phyloP scores from a whole-genome alignment of 2,888 invertebrate genomes.

The Allophyes oxyacanthae region DNA sequence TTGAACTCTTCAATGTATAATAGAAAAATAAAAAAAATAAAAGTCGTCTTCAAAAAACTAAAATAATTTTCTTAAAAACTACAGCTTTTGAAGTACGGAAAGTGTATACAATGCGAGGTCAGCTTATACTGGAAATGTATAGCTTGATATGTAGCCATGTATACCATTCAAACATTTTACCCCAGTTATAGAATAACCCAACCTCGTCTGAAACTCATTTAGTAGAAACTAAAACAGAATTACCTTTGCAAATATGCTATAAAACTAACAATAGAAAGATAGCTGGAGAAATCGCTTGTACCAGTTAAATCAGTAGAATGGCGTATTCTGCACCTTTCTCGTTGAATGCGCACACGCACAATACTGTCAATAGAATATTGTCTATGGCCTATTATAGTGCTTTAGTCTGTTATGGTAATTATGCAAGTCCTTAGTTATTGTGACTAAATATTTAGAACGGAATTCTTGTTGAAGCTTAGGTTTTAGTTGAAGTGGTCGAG shows the following conservation, averaged over 20 bases:
- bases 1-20: no score
- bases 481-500: slow-evolving; percentile 4
- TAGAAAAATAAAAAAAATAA: no score
- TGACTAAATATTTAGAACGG: slow-evolving; percentile 42
- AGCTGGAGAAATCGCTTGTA: slow-evolving; percentile 51
- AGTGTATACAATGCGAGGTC: no score
- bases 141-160: no score
- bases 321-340: slow-evolving; percentile 23
- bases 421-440: slow-evolving; percentile 19
- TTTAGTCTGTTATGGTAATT: slow-evolving; percentile 45
- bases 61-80: no score
- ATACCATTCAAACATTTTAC: no score
- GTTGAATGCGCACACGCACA: slow-evolving; percentile 34
- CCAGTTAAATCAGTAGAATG: slow-evolving; percentile 32
- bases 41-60: no score
- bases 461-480: slow-evolving; percentile 21
- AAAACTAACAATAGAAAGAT: slow-evolving; percentile 31
- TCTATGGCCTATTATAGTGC: slow-evolving; percentile 44
- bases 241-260: slow-evolving; percentile 14
- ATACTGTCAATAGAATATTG: slow-evolving; percentile 50
- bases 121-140: no score
- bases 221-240: slow-evolving; percentile 37
- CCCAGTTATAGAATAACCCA: slow-evolving; percentile 24
- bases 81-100: no score
- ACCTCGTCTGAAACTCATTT: slow-evolving; percentile 36